Evolutionary conservation across 2,888 invertebrate genomes (phyloP), one percentile per base, ranked within the genome.

Genomic region (Perithous albicinctus): DNA sequence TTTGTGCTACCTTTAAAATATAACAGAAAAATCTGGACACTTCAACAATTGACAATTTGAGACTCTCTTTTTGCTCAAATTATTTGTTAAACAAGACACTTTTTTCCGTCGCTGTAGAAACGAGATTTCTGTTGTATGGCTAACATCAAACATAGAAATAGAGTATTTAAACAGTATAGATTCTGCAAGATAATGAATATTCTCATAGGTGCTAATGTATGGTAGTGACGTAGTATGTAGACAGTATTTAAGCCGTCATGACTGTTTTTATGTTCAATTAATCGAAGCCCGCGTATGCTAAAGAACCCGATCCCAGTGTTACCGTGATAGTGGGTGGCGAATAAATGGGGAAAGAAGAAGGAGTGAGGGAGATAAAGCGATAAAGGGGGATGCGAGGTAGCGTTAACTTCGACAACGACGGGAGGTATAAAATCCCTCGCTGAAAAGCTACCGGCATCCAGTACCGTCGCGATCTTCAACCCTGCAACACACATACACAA

Each of bases 361-460:
- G 46, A 72, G 67, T 61, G 51, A 70, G 46, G 29, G 75, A 66
- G 72, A 72, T 15, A 46, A 73, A 56, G 41, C 48, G 78, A 69
- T 59, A 61, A 74, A 70, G 74, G 73, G 79, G 78, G 74, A 32
- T 77, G 54, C 73, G 77, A 79, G 79, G 82, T 73, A 85, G 85
- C 80, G 83, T 82, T 77, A 75, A 75, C 78, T 73, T 80, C 64
- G 26, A 70, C 74, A 78, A 73, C 69, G 78, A 56, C 59, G 77
- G 81, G 61, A 87, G 89, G 90, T 90, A 90, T 90, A 90, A 90
- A 90, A 89, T 86, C 85, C 78, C 84, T 84, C 85, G 87, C 69
- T 85, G 82, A 81, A 77, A 86, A 88, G 86, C 86, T 83, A 84
- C 80, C 76, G 85, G 82, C 76, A 87, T 85, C 85, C 90, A 90